Evolutionary conservation across 2,888 invertebrate genomes (phyloP).

Genomic region (Octonoba sinensis): DNA sequence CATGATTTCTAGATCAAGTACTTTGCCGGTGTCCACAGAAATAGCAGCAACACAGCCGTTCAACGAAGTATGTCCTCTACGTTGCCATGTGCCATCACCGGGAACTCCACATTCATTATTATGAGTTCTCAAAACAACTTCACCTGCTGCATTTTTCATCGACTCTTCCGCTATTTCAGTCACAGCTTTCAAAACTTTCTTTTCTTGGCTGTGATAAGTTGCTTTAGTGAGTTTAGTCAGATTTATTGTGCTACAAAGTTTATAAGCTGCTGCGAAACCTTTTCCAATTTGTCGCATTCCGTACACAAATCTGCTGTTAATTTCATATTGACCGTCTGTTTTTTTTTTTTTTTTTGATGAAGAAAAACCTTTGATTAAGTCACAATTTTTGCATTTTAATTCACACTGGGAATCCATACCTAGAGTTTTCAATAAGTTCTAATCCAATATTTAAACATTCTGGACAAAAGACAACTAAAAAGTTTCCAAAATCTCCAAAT

Average conservation of each 20-base stretch:
- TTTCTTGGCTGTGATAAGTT: conserved; percentile 5
- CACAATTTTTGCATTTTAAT: conserved; percentile 11
- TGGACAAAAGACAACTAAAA: conserved; percentile 25
- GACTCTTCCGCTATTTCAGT: neutral
- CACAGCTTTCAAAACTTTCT: conserved; percentile 8
- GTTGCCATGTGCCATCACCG: conserved; percentile 19
- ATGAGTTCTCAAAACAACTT: neutral
- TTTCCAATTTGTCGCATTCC: no score
- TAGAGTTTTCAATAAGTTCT: conserved; percentile 13
- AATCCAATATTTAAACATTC: conserved; percentile 1
- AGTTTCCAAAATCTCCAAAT: conserved; percentile 15
- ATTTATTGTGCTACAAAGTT: conserved; percentile 3
- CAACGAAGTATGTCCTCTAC: no score
- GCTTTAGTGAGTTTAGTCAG: conserved; percentile 2
- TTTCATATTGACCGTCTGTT: no score
- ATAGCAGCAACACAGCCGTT: conserved; percentile 25
- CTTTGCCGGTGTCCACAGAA: conserved; percentile 21
- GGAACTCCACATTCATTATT: conserved; percentile 15
- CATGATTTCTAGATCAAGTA: conserved; percentile 10
- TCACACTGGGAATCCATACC: conserved; percentile 18
- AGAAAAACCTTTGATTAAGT: conserved; percentile 5
- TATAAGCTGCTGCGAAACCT: conserved; percentile 19
- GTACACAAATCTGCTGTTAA: no score
- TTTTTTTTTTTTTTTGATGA: no score
- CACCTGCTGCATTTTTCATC: conserved; percentile 19